phyloP scores from a whole-genome alignment of 2,797 vertebrate species.

The Heliangelus exortis region DNA sequence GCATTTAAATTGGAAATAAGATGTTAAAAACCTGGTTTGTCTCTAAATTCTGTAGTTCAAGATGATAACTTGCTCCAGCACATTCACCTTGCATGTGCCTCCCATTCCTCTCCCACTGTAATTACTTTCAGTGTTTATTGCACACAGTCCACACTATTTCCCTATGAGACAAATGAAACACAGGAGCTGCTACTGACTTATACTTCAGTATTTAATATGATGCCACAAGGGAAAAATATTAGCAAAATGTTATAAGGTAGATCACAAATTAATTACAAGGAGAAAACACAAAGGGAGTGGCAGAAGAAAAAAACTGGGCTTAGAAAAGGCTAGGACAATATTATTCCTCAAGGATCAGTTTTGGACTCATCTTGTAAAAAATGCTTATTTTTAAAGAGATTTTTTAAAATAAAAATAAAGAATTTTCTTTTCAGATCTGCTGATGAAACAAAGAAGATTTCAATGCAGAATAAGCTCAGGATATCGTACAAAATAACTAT shows the following conservation, averaged over 20 bases:
- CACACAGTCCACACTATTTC: background rate
- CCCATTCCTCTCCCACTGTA: background rate
- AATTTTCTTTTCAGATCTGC: background rate
- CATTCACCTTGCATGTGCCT: background rate
- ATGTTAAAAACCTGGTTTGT: background rate
- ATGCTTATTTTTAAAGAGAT: background rate
- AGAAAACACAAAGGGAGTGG: background rate
- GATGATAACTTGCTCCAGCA: background rate
- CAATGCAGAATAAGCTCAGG: background rate
- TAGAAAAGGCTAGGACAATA: background rate
- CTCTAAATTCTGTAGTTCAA: background rate
- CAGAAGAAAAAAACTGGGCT: background rate
- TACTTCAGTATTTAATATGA: background rate
- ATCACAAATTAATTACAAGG: background rate
- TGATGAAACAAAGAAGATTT: background rate
- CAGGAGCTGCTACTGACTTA: background rate
- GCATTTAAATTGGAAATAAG: background rate
- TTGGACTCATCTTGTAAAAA: background rate
- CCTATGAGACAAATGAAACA: background rate
- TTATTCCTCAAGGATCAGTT: background rate
- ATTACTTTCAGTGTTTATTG: constrained; percentile 11
- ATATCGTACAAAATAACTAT: background rate
- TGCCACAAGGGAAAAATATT: background rate
- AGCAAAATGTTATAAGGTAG: background rate
- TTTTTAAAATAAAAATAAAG: background rate